Evolutionary conservation across 2,888 invertebrate species (phyloP).

Genomic region (Amphipoea oculea): DNA sequence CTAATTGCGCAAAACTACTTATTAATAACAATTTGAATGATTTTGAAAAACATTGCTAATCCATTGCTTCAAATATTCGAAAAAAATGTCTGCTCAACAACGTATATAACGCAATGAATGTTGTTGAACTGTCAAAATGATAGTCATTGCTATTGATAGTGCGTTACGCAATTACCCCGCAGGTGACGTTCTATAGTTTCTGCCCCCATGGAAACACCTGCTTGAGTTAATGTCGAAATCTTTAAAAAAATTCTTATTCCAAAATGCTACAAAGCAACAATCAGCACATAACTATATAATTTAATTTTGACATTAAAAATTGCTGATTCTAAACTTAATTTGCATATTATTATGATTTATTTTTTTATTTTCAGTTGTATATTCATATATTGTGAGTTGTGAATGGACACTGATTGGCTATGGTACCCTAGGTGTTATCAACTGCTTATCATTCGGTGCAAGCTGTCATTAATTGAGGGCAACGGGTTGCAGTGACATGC

Average conservation of each 20-base stretch:
- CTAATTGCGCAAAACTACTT: neutral
- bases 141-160: neutral
- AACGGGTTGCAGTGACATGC: conserved; percentile 54
- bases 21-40: too few species aligned
- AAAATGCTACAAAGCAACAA: neutral
- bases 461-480: conserved; percentile 49
- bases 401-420: conserved; percentile 20
- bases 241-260: neutral
- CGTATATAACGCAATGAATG: neutral
- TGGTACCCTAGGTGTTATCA: conserved; percentile 25
- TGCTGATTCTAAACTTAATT: neutral
- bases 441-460: conserved; percentile 40
- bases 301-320: neutral
- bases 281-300: too few species aligned
- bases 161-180: too few species aligned
- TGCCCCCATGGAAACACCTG: neutral
- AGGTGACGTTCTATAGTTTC: neutral
- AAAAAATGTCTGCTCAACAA: too few species aligned
- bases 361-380: neutral
- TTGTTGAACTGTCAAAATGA: neutral
- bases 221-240: neutral
- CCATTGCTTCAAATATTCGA: too few species aligned
- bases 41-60: too few species aligned
- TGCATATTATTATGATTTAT: neutral
- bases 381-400: neutral